Evolutionary conservation across 1,140 invertebrate genomes (phyloP).

Genomic region (Helicoverpa armigera): DNA sequence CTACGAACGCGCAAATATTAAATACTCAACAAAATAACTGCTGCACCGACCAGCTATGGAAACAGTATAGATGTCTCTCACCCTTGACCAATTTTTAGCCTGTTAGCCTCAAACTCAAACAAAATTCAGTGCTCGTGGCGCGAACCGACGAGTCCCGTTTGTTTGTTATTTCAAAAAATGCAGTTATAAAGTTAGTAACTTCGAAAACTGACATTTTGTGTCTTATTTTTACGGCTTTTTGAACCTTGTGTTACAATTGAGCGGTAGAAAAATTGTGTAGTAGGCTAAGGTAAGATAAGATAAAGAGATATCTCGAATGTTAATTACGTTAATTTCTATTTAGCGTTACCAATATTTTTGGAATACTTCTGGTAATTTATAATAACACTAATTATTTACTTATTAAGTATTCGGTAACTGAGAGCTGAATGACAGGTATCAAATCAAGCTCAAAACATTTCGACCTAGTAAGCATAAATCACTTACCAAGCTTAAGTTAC

Average conservation of each 20-base stretch:
- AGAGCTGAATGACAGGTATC: too few relatives aligned
- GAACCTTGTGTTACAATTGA: not conserved
- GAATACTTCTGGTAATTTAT: too few relatives aligned
- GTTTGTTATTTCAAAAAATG: slow-evolving; percentile 42
- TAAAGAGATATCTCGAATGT: too few relatives aligned
- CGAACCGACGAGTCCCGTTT: slow-evolving; percentile 26
- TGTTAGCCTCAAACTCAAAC: slow-evolving; percentile 33
- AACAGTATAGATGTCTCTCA: not conserved
- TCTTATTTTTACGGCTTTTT: not conserved
- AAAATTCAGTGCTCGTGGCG: slow-evolving; percentile 19
- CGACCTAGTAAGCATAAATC: too few relatives aligned
- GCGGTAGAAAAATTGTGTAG: not conserved
- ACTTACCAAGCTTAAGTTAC: too few relatives aligned
- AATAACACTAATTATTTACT: too few relatives aligned
- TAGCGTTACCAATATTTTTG: too few relatives aligned
- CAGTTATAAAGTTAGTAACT: slow-evolving; percentile 22
- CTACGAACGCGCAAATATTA: too few relatives aligned
- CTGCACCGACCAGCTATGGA: not conserved
- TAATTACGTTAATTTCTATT: too few relatives aligned
- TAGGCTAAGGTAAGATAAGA: too few relatives aligned
- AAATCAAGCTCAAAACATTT: too few relatives aligned
- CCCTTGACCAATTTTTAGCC: slow-evolving; percentile 37
- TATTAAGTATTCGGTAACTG: too few relatives aligned
- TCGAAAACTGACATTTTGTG: slow-evolving; percentile 17
- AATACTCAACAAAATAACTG: not conserved